Conservation (phyloP, 2,888 invertebrate species). For the Labia minor region DNA sequence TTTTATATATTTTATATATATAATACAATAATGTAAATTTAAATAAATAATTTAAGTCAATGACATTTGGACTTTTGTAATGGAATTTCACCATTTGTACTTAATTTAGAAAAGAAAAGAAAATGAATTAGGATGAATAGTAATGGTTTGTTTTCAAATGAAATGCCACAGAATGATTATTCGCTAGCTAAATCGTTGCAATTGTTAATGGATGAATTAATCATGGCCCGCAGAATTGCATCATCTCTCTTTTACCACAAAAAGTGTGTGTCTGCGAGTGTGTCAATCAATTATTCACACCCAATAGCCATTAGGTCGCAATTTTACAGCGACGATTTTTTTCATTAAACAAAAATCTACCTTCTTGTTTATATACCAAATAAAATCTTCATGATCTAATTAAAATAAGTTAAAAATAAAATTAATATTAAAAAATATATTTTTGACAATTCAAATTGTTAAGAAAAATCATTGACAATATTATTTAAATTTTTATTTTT, state of each 20-base stretch:
- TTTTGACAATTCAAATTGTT: too few species aligned
- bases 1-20: too few species aligned
- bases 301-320: background rate
- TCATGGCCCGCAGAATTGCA: background rate
- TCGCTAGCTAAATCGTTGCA: background rate
- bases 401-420: too few species aligned
- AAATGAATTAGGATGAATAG: conserved; percentile 7
- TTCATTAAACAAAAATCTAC: too few species aligned
- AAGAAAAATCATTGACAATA: too few species aligned
- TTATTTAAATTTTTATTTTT: too few species aligned
- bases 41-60: too few species aligned
- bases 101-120: conserved; percentile 7
- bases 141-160: background rate
- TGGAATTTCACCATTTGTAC: background rate
- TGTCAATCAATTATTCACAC: conserved; percentile 6
- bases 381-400: too few species aligned
- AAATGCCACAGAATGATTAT: conserved; percentile 3
- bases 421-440: too few species aligned
- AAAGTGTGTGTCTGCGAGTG: background rate
- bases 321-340: background rate
- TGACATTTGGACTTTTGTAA: background rate
- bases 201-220: conserved; percentile 7
- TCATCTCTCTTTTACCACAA: background rate
- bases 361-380: too few species aligned
- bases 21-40: too few species aligned